Conservation (phyloP, 2,888 invertebrate species). For the Halocaridina rubra region DNA sequence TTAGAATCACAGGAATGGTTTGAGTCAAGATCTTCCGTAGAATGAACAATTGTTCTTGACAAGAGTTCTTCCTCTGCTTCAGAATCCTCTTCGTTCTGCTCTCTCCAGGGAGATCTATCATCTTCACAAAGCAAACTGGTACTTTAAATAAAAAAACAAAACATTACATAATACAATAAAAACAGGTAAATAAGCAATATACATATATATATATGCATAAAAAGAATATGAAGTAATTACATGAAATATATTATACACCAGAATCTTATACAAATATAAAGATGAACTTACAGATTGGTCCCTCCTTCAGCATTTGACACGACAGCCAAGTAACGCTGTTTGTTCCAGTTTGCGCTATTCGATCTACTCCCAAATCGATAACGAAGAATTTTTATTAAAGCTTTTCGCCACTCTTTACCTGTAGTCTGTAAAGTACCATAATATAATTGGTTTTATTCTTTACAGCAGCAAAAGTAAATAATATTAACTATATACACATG, state of each 20-base stretch:
- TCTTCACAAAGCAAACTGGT: constrained; percentile 20
- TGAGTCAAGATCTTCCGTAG: constrained; percentile 15
- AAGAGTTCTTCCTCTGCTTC: constrained; percentile 52
- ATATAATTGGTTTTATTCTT: too few species aligned
- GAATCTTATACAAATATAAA: neutral
- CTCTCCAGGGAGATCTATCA: constrained; percentile 23
- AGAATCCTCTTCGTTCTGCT: constrained; percentile 18
- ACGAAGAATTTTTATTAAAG: constrained; percentile 69
- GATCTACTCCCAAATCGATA: constrained; percentile 68
- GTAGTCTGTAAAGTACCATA: too few species aligned
- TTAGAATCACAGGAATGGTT: neutral
- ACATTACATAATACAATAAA: too few species aligned
- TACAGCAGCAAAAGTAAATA: too few species aligned
- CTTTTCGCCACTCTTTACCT: constrained; percentile 69
- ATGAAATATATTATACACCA: too few species aligned
- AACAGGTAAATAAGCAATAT: too few species aligned
- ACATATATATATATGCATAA: too few species aligned
- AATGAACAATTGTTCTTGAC: constrained; percentile 69
- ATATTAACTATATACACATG: too few species aligned
- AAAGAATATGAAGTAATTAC: too few species aligned
- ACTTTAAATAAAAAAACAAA: too few species aligned
- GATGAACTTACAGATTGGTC: constrained; percentile 61
- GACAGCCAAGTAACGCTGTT: constrained; percentile 67
- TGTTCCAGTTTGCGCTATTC: constrained; percentile 26
- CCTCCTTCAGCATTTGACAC: constrained; percentile 29